Conservation (phyloP, 2,888 invertebrate genomes). For the Mimumesa dahlbomi region DNA sequence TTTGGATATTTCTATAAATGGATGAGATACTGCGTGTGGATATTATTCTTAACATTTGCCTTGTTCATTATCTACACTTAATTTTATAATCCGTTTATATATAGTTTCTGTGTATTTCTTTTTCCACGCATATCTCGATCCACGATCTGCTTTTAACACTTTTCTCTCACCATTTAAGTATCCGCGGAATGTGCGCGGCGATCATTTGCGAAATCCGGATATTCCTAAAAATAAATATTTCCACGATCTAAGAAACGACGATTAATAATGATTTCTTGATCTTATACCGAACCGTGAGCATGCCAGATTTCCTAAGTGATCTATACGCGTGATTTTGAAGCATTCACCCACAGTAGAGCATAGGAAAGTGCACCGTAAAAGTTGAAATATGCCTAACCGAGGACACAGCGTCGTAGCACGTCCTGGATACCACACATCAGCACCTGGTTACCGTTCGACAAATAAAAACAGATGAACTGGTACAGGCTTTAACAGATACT, state of each 20-base stretch:
- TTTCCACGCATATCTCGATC: constrained; percentile 24
- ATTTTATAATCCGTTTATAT: no score
- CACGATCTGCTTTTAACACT: constrained; percentile 11
- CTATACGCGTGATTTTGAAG: constrained; percentile 45
- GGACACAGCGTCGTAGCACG: constrained; percentile 51
- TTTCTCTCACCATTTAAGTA: constrained; percentile 34
- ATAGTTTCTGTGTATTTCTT: not conserved
- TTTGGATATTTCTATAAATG: constrained; percentile 36
- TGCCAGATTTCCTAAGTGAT: no score
- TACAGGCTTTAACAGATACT: constrained; percentile 50
- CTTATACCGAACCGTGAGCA: no score
- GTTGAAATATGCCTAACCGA: constrained; percentile 43
- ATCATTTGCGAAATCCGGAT: no score
- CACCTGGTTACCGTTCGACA: constrained; percentile 48
- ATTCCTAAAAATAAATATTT: no score
- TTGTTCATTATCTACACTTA: no score
- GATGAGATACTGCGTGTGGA: constrained; percentile 24
- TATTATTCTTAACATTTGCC: not conserved
- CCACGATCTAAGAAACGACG: no score
- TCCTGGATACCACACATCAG: constrained; percentile 52
- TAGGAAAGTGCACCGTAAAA: constrained; percentile 58
- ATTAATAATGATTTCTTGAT: no score
- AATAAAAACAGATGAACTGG: constrained; percentile 48
- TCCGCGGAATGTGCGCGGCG: no score
- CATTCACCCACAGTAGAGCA: constrained; percentile 55